A percentile compares a stretch with the other conserved stretches of the same genome.
Evolutionary conservation across 2,888 invertebrate genomes (phyloP).

Genomic region (Drosophila buzzatii): DNA sequence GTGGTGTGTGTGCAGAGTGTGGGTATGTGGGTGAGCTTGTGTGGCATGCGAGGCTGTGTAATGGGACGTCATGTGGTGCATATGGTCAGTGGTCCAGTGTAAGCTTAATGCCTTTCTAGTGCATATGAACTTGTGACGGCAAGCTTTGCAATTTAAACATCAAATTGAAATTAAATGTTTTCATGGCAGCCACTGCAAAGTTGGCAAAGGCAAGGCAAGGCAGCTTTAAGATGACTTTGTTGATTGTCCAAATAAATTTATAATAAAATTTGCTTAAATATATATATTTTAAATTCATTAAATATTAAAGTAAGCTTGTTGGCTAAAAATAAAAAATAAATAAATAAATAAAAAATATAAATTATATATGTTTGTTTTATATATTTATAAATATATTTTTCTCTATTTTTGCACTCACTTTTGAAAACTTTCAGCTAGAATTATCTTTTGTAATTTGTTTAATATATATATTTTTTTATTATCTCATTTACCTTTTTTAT

Average conservation of each 20-base stretch:
- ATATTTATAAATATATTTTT: too few species aligned
- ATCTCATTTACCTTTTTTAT: not conserved
- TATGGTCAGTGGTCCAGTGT: conserved; percentile 49
- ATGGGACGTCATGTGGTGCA: conserved; percentile 55
- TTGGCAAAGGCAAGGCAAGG: too few species aligned
- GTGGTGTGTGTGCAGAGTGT: conserved; percentile 12
- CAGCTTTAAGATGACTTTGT: not conserved
- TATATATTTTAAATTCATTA: not conserved
- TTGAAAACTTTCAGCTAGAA: too few species aligned
- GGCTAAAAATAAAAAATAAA: not conserved
- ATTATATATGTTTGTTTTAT: too few species aligned
- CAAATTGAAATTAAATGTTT: conserved; percentile 28
- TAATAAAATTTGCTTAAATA: not conserved
- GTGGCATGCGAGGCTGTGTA: conserved; percentile 12
- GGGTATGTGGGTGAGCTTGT: conserved; percentile 9
- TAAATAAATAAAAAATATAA: not conserved
- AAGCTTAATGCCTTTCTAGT: conserved; percentile 14
- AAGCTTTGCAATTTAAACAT: conserved; percentile 15
- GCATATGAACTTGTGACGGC: conserved; percentile 20
- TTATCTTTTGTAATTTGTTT: too few species aligned
- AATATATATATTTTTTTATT: too few species aligned
- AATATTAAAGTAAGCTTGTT: not conserved
- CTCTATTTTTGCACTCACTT: too few species aligned
- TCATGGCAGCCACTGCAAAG: not conserved
- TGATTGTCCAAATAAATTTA: not conserved